Evolutionary conservation across 2,888 invertebrate genomes (phyloP).

Genomic region (Lithophane semibrunnea): DNA sequence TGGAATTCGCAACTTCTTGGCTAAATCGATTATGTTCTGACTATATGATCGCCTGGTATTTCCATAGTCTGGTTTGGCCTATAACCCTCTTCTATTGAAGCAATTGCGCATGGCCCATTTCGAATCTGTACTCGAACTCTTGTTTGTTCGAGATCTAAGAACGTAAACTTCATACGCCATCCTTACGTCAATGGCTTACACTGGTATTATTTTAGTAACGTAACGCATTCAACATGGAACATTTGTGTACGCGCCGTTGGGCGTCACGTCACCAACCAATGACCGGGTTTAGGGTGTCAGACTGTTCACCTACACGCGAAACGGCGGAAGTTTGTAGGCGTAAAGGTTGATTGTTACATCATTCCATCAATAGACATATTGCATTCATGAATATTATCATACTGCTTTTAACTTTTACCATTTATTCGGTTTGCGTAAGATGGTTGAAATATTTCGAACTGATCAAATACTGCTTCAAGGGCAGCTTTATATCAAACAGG

Average conservation of each 20-base stretch:
- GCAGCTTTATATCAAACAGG: not conserved
- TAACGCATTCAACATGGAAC: constrained; percentile 63
- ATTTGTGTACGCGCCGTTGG: constrained; percentile 56
- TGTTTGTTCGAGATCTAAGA: constrained; percentile 54
- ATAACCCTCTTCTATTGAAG: constrained; percentile 1
- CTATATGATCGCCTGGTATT: constrained; percentile 5
- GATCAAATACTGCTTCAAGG: constrained; percentile 1
- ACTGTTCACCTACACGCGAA: constrained; percentile 75
- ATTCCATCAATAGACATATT: constrained; percentile 67
- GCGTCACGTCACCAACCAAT: constrained; percentile 72
- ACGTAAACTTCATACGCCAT: constrained; percentile 60
- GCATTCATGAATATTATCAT: constrained; percentile 58
- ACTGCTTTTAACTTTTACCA: constrained; percentile 50
- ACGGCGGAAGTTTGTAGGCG: constrained; percentile 79
- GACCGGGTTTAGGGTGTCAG: constrained; percentile 79
- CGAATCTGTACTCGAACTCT: constrained; percentile 28
- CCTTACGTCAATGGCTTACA: constrained; percentile 67
- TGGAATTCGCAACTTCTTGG: constrained; percentile 8
- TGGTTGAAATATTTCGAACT: constrained; percentile 3
- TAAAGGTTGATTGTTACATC: constrained; percentile 85
- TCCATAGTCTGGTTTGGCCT: not conserved
- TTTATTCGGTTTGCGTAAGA: constrained; percentile 23
- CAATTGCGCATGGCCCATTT: constrained; percentile 20
- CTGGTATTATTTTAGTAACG: constrained; percentile 69
- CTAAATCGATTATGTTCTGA: constrained; percentile 17